phyloP scores from a whole-genome alignment of 1,140 invertebrate species.

The Scaptodrosophila lebanonensis region DNA sequence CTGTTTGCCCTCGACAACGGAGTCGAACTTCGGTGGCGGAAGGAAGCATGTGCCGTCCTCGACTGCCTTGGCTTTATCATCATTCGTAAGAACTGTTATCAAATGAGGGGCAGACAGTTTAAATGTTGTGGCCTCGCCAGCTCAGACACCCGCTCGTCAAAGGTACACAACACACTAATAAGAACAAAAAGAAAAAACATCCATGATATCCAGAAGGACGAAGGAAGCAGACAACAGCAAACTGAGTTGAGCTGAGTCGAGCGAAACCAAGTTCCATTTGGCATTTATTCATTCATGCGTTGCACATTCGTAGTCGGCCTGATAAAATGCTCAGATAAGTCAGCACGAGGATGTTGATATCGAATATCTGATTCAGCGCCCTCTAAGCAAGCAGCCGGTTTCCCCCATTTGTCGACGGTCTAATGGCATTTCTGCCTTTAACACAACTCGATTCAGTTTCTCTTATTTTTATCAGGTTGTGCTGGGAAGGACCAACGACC shows the following conservation, averaged over 20 bases:
- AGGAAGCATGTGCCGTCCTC: slow-evolving; percentile 28
- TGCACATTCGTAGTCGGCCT: slow-evolving; percentile 38
- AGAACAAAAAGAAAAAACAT: slow-evolving; percentile 8
- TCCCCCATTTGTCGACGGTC: not conserved
- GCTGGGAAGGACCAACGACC: too few species aligned
- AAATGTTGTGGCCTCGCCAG: slow-evolving; percentile 17
- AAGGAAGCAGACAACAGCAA: slow-evolving; percentile 1
- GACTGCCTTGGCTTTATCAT: slow-evolving; percentile 35
- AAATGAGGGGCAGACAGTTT: slow-evolving; percentile 33
- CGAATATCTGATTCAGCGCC: slow-evolving; percentile 36
- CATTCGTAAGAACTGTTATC: slow-evolving; percentile 27
- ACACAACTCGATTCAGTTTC: too few species aligned
- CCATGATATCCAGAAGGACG: too few species aligned
- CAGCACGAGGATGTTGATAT: slow-evolving; percentile 31
- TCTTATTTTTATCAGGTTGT: too few species aligned
- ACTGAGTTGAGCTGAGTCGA: slow-evolving; percentile 24
- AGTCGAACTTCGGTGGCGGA: slow-evolving; percentile 6
- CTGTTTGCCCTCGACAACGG: slow-evolving; percentile 11
- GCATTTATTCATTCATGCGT: slow-evolving; percentile 49
- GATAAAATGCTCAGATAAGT: slow-evolving; percentile 37
- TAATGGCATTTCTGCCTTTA: too few species aligned
- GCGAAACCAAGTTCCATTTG: slow-evolving; percentile 24
- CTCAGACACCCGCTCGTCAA: slow-evolving; percentile 18
- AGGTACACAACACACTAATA: not conserved
- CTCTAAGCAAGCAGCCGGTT: slow-evolving; percentile 2